phyloP scores from a whole-genome alignment of 1,140 invertebrate genomes.

The Pseudachorutes palmiensis region DNA sequence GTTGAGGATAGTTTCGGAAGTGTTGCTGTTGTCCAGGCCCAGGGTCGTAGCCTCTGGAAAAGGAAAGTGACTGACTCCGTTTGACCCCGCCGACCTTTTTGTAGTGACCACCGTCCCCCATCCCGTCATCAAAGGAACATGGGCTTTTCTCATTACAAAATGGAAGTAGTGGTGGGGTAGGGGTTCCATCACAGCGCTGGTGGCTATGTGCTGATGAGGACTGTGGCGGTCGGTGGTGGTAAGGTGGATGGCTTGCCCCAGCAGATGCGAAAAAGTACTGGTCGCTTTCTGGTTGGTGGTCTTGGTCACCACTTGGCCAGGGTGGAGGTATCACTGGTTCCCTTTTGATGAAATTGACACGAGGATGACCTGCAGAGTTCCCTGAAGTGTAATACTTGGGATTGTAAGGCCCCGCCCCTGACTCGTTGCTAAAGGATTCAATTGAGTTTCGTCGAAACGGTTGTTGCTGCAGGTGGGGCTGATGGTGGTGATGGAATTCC shows the following conservation, averaged over 20 bases:
- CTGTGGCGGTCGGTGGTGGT: not conserved
- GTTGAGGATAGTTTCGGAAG: not conserved
- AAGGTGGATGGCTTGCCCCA: not conserved
- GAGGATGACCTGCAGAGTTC: not conserved
- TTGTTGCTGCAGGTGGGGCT: slow-evolving; percentile 3
- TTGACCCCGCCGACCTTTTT: slow-evolving; percentile 1
- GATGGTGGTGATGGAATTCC: slow-evolving; percentile 13
- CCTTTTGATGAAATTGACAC: not conserved
- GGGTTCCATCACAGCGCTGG: not conserved
- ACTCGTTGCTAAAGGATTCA: slow-evolving; percentile 35
- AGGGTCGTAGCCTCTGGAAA: not conserved
- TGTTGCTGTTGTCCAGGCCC: no score
- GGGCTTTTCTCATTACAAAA: not conserved
- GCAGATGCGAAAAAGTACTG: not conserved
- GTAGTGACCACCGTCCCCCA: slow-evolving; percentile 9
- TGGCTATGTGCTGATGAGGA: not conserved
- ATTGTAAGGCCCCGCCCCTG: slow-evolving; percentile 23
- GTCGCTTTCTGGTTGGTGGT: not conserved
- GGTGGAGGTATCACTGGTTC: not conserved
- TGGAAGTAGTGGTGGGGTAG: not conserved
- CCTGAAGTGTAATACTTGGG: not conserved
- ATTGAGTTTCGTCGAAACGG: slow-evolving; percentile 35
- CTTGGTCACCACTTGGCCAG: not conserved
- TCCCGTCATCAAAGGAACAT: not conserved
- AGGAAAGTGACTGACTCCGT: slow-evolving; percentile 9